phyloP scores from a whole-genome alignment of 2,113 vertebrate species.

The Abramis brama region DNA sequence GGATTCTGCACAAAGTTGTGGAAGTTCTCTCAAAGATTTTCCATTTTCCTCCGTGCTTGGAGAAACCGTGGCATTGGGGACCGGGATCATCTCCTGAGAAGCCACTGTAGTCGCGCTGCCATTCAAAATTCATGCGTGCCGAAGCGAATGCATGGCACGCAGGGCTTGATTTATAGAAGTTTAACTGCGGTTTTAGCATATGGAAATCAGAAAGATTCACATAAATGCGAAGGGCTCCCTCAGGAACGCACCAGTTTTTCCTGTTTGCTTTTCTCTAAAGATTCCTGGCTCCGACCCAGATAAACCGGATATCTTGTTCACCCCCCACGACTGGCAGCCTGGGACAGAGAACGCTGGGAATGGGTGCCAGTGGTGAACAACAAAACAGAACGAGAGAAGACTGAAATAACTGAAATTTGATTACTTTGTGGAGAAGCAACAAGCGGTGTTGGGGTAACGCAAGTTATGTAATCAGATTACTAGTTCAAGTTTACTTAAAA shows the following conservation, averaged over 20 bases:
- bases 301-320: not conserved
- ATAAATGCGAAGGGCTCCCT: not conserved
- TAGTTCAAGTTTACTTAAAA: no score
- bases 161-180: not conserved
- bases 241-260: not conserved
- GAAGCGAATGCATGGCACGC: not conserved
- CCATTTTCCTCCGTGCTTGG: not conserved
- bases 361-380: not conserved
- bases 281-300: not conserved
- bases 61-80: not conserved
- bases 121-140: constrained; percentile 11
- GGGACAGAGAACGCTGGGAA: not conserved
- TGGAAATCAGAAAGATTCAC: constrained; percentile 6
- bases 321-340: not conserved
- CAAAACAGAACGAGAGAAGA: not conserved
- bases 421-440: not conserved
- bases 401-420: not conserved
- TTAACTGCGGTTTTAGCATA: not conserved
- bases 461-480: no score
- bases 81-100: constrained; percentile 36
- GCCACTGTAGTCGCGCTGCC: not conserved
- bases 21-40: constrained; percentile 30
- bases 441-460: no score
- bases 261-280: constrained; percentile 12
- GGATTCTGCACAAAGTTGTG: constrained; percentile 43